A percentile compares a stretch with the other conserved stretches of the same genome.
These are phyloP conservation scores for Andrena chrysosceles DNA, from an alignment of 2,888 invertebrate species.

Conservation along the genomic window DNA sequence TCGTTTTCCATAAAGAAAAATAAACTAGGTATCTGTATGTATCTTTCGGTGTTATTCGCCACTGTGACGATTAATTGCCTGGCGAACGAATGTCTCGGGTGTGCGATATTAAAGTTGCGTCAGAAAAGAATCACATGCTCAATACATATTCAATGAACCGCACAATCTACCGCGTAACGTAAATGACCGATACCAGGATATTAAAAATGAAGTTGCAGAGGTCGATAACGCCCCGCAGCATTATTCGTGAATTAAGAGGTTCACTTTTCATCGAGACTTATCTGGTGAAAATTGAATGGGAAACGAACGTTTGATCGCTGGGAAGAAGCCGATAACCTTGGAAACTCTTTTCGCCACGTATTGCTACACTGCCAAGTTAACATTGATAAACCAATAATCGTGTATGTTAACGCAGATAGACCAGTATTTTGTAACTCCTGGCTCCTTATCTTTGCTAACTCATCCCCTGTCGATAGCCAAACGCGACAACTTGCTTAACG, in stretches of 20 bases:
- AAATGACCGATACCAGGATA: slow-evolving; percentile 36
- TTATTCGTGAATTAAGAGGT: not conserved
- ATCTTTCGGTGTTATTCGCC: not conserved
- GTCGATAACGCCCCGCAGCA: not conserved
- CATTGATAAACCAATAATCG: slow-evolving; percentile 10
- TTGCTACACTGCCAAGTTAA: not conserved
- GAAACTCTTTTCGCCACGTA: not conserved
- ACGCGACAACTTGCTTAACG: not conserved
- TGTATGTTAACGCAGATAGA: not conserved
- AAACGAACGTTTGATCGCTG: not conserved
- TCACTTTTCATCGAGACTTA: not conserved
- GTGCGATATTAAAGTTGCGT: slow-evolving; percentile 40
- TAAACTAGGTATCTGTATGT: too few species aligned
- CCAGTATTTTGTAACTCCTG: slow-evolving; percentile 2
- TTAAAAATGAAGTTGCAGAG: not conserved
- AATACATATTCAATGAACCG: slow-evolving; percentile 47
- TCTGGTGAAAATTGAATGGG: slow-evolving; percentile 3
- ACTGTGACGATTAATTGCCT: not conserved
- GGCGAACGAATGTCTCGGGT: not conserved
- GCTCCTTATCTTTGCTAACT: slow-evolving; percentile 6
- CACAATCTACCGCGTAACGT: slow-evolving; percentile 38
- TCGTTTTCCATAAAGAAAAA: too few species aligned
- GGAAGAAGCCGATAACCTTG: not conserved
- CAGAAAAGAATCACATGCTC: slow-evolving; percentile 37
- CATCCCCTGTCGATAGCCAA: slow-evolving; percentile 6